These are phyloP conservation scores for Rattus rattus DNA, from an alignment of 2,113 vertebrate species.

Conservation along the genomic window DNA sequence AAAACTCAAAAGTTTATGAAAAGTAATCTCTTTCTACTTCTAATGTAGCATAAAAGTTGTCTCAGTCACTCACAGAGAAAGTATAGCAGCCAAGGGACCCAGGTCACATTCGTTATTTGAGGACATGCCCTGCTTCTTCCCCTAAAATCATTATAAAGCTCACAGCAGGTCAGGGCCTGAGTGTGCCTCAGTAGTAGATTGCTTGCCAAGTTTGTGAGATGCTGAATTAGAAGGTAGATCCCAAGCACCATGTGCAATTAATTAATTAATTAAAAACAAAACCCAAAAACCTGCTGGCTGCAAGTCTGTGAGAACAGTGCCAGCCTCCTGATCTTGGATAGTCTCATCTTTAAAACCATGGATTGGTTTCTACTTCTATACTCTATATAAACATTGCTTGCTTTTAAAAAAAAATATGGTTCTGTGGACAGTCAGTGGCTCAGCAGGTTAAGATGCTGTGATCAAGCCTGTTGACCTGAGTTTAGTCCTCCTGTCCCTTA, in stretches of 20 bases:
- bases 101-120: background rate
- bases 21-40: background rate
- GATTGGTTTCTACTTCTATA: background rate
- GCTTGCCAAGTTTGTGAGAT: background rate
- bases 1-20: background rate
- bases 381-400: background rate
- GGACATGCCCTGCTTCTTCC: background rate
- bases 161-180: background rate
- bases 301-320: background rate
- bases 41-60: background rate
- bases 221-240: background rate
- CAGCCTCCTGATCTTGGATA: background rate
- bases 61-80: background rate
- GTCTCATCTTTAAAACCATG: background rate
- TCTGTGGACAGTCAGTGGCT: background rate
- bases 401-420: background rate
- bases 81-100: background rate
- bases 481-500: background rate
- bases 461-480: background rate
- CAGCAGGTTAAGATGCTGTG: background rate
- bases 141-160: background rate
- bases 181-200: background rate
- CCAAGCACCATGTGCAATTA: background rate
- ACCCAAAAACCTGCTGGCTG: background rate
- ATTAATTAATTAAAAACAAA: background rate